A percentile compares a stretch with the other conserved stretches of the same genome.
These are phyloP conservation scores for Amphipoea lucens DNA, from an alignment of 2,888 invertebrate species.

Conservation along the genomic window DNA sequence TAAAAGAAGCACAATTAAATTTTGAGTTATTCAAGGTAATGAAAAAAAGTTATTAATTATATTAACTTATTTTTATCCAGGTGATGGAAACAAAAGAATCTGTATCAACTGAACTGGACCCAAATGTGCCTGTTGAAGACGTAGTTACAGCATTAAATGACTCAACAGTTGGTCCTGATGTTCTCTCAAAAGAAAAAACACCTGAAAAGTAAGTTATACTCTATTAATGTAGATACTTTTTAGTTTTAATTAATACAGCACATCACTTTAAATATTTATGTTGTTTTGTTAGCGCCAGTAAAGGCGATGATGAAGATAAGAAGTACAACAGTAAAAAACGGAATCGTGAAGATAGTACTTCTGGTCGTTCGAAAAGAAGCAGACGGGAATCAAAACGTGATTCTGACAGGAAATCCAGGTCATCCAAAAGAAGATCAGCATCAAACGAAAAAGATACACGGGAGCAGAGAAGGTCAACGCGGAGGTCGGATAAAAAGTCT, in stretches of 20 bases:
- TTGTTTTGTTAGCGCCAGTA: constrained; percentile 60
- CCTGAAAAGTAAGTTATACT: constrained; percentile 73
- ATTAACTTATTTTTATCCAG: constrained; percentile 71
- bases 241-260: not conserved
- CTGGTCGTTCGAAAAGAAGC: constrained; percentile 76
- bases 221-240: not conserved
- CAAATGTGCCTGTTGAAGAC: constrained; percentile 92
- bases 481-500: constrained; percentile 77
- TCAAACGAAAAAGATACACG: constrained; percentile 75
- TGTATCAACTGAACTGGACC: constrained; percentile 91
- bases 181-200: constrained; percentile 59
- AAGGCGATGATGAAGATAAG: constrained; percentile 54
- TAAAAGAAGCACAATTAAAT: not conserved
- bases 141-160: constrained; percentile 92
- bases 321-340: constrained; percentile 71
- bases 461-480: constrained; percentile 75
- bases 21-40: not conserved
- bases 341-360: constrained; percentile 71
- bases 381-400: constrained; percentile 81
- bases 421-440: constrained; percentile 80
- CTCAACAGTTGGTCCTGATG: constrained; percentile 81
- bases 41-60: not conserved
- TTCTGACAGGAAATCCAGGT: constrained; percentile 80
- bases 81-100: constrained; percentile 92
- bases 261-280: constrained; percentile 4